Evolutionary conservation across 2,888 invertebrate genomes (phyloP), one percentile per base, ranked within the genome.

Genomic region (Drosophila flavopinicola): DNA sequence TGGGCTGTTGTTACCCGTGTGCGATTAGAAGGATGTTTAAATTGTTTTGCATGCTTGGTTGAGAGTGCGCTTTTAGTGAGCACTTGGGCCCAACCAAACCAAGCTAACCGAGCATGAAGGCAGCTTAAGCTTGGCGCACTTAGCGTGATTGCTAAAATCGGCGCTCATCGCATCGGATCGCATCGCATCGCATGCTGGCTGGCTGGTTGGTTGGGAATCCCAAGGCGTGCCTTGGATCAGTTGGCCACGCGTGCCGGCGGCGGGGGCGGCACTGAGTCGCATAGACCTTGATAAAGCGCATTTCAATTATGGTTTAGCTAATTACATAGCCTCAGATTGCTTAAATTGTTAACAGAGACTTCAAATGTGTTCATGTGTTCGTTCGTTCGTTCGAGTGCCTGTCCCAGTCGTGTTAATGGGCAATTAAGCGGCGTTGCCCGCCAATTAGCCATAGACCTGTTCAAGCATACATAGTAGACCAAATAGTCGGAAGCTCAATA

Each of bases 41-140:
- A 71, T 64, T 54, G 75, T 51, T 68, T 35, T 29, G 64, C 51
- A 47, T 38, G 45, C 49, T 45, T 45, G 25, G 53, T 52, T 57
- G 5, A 23, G 38, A 30, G 33, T 25, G 17, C 33, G 41, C 51
- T 47, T 37, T 54, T 39, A 51, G 30, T 27, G 15, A 6, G 20
- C 48, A 42, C 20, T 23, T 54, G 52, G 48, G 39, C 48, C 44
- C 11, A 72, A 64, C 57, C 57, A 41, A 57, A 37, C 68, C 45
- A 23, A 47, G 47, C 78, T 66, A 88, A 69, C 88, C 85, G 78
- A 75, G 71, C 86, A 78, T 88, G 88, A 89, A 89, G 89, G 88
- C 79, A 85, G 72, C 48, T 51, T 47, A 10, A 74, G 68, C 74
- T 70, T 86, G n/a, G n/a, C n/a, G n/a, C 69, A 86, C 76, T 88